Conservation (phyloP, 2,888 invertebrate species). For the Drosophila hamatofila region DNA sequence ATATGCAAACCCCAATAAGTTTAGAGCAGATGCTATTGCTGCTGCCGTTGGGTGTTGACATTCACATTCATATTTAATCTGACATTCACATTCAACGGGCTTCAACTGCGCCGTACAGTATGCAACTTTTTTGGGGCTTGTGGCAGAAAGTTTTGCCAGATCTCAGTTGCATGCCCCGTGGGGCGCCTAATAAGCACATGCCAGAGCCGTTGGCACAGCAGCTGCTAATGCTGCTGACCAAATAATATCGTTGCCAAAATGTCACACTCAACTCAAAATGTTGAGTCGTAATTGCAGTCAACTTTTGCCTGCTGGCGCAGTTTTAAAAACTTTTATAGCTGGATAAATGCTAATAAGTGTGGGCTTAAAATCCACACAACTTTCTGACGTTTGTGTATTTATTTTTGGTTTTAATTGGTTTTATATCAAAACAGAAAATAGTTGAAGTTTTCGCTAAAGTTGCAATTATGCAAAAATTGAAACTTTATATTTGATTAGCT, state of each 20-base stretch:
- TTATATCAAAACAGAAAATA: neutral
- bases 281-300: constrained; percentile 39
- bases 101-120: constrained; percentile 26
- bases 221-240: constrained; percentile 15
- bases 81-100: constrained; percentile 13
- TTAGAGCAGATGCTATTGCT: constrained; percentile 12
- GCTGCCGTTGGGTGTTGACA: constrained; percentile 26
- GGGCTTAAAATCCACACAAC: neutral
- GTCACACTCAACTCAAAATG: constrained; percentile 46
- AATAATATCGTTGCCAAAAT: constrained; percentile 21
- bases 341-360: neutral
- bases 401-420: neutral
- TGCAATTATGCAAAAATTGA: neutral
- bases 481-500: neutral
- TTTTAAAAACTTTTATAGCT: neutral
- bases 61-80: constrained; percentile 22
- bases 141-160: constrained; percentile 18
- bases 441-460: neutral
- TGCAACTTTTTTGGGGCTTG: constrained; percentile 38
- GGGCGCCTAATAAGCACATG: constrained; percentile 12
- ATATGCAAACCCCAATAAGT: constrained; percentile 6
- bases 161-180: constrained; percentile 43
- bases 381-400: neutral
- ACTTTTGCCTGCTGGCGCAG: constrained; percentile 21
- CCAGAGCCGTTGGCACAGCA: constrained; percentile 9